phyloP scores from a whole-genome alignment of 2,113 vertebrate genomes.

The Mesitornis unicolor region DNA sequence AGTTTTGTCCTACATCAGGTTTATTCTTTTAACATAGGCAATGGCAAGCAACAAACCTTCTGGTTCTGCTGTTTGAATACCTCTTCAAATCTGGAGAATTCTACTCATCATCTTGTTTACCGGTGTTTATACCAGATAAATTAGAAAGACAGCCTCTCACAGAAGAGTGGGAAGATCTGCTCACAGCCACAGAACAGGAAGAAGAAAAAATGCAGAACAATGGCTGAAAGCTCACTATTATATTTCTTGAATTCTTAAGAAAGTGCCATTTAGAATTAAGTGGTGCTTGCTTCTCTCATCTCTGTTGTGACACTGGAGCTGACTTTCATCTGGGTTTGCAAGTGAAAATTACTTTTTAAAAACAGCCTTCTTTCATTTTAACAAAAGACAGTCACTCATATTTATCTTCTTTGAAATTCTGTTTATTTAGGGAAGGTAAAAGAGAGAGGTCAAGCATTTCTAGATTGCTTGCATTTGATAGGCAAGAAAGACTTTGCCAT shows the following conservation, averaged over 20 bases:
- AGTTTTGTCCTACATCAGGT: not conserved
- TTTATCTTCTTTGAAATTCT: not conserved
- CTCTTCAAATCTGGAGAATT: not conserved
- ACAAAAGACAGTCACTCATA: accelerated
- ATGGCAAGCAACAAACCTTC: not conserved
- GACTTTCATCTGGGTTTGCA: not conserved
- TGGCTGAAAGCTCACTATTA: not conserved
- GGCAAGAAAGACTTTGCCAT: not conserved
- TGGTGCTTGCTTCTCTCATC: not conserved
- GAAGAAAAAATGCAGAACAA: not conserved
- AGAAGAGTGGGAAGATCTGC: not conserved
- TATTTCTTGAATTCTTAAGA: not conserved
- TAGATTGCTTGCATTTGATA: not conserved
- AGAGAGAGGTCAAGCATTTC: not conserved
- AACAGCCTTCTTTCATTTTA: not conserved
- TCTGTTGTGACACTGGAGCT: not conserved
- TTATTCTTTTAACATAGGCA: not conserved
- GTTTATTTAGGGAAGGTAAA: not conserved
- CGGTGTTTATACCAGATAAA: not conserved
- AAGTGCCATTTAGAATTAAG: not conserved
- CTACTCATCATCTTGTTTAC: not conserved
- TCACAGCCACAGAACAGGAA: not conserved
- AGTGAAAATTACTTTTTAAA: not conserved
- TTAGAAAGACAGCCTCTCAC: not conserved
- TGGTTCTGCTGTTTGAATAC: not conserved